Evolutionary conservation across 2,888 invertebrate genomes (phyloP), one percentile per base, ranked within the genome.

Genomic region (Lasiommata megera): DNA sequence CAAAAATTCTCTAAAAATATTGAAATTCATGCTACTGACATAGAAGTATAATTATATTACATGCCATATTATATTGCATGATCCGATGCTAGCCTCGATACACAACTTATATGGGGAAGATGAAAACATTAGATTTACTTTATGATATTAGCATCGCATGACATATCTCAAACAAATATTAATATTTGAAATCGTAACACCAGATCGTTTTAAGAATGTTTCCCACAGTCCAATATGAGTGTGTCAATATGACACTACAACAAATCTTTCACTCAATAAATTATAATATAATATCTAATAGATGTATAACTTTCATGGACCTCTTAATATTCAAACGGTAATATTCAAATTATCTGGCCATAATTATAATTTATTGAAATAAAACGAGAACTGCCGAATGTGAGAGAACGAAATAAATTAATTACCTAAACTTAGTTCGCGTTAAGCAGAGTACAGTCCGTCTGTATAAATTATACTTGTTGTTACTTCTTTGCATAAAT

Each of bases 311-410:
- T 54, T 58, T 56, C 58, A 56, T 51, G 53, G 47, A 48, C 60
- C 53, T 57, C 57, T 60, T 53, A 62, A 65, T 58, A 61, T 58
- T 53, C 60, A 56, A 63, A 62, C 55, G 54, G 61, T 63, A 59
- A 63, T 64, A 66, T 68, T 66, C 50, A 68, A 68, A 70, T 66
- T 63, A 66, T 59, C 53, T 43, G 57, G 47, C 58, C 43, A 53
- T 36, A 58, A 31, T 41, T 23, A 36, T 57, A 41, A 59, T 63
- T 58, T 57, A 68, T 69, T 67, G 66, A 65, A 65, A 67, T 63
- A 66, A n/a, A 67, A 64, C 54, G 62, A 66, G 56, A 65, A 50
- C 62, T 61, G 65, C 61, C 62, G 34, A 50, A 59, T 31, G 48
- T 57, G 47, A 58, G 59, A 55, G 60, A 59, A 43, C 40, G 38